Evolutionary conservation across 2,888 invertebrate genomes (phyloP), one percentile per base, ranked within the genome.

Genomic region (Galerucella pusilla): DNA sequence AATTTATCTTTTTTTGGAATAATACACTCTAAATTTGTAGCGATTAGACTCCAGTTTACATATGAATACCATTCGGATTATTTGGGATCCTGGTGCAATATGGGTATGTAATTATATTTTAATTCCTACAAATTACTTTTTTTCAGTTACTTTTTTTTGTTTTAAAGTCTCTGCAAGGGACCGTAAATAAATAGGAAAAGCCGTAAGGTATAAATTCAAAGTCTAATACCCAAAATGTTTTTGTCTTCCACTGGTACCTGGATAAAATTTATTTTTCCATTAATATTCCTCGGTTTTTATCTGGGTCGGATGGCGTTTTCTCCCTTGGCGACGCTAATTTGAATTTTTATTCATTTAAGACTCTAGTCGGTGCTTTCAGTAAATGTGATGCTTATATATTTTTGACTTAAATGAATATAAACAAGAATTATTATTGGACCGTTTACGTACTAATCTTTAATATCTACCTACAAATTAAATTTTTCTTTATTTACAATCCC

Each of bases 191-290:
- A 54, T 70, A 64, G 70, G 52, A 46, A 16, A 69, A 61, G 46
- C 69, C 69, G 61, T 49, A 61, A 61, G 69, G 69, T 46, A 70
- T 70, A 73, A 73, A 76, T 78, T 77, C 76, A 73, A 73, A 73
- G 76, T 76, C 74, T 77, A 78, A 79, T 79, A 73, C 78, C 67
- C 68, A 71, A 75, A 75, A 78, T 74, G 73, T 45, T 74, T 76
- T 75, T 78, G 77, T 80, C 78, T 75, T 78, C 66, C 74, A 11
- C 75, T 59, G 64, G 42, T 71, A 71, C 68, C 75, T 78, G 79
- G 74, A 61, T 73, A 75, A 79, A 79, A 81, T 81, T 80, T 80
- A 80, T 81, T 81, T 80, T 80, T 81, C 80, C 80, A 81, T 81
- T 81, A 81, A 79, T 80, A 78, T 81, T 78, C 77, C 59, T 5